phyloP scores from a whole-genome alignment of 2,888 invertebrate genomes.

The Herminia tarsipennalis region DNA sequence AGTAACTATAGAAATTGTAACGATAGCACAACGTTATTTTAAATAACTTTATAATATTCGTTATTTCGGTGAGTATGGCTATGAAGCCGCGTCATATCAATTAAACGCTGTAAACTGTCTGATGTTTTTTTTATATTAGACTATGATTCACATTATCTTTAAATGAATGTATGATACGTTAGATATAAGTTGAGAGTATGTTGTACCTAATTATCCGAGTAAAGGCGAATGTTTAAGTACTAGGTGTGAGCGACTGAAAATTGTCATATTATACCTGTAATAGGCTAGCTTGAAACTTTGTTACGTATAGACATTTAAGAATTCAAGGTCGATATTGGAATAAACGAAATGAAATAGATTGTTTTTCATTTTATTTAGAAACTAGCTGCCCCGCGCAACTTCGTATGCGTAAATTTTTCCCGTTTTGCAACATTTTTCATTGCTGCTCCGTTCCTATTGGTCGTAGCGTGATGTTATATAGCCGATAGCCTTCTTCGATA shows the following conservation, averaged over 20 bases:
- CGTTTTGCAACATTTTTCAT: no score
- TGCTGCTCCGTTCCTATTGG: no score
- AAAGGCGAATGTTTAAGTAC: conserved; percentile 38
- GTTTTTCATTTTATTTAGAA: conserved; percentile 37
- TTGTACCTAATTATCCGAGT: conserved; percentile 48
- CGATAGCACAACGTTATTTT: neutral
- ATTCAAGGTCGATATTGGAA: conserved; percentile 80
- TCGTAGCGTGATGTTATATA: no score
- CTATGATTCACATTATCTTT: conserved; percentile 8
- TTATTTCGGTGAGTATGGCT: neutral
- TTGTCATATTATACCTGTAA: conserved; percentile 47
- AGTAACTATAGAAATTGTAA: neutral
- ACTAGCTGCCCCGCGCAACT: neutral
- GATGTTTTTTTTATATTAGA: conserved; percentile 5
- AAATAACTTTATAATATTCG: no score
- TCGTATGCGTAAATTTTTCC: no score
- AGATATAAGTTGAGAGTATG: conserved; percentile 41
- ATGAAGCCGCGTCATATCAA: conserved; percentile 2
- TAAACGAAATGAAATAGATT: conserved; percentile 78
- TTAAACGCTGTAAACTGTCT: conserved; percentile 5
- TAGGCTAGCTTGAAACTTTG: conserved; percentile 74
- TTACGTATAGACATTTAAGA: conserved; percentile 81
- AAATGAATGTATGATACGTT: conserved; percentile 15
- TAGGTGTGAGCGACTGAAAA: conserved; percentile 50
- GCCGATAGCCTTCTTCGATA: no score